phyloP scores from a whole-genome alignment of 2,113 vertebrate genomes.

The Pampusana beccarii region DNA sequence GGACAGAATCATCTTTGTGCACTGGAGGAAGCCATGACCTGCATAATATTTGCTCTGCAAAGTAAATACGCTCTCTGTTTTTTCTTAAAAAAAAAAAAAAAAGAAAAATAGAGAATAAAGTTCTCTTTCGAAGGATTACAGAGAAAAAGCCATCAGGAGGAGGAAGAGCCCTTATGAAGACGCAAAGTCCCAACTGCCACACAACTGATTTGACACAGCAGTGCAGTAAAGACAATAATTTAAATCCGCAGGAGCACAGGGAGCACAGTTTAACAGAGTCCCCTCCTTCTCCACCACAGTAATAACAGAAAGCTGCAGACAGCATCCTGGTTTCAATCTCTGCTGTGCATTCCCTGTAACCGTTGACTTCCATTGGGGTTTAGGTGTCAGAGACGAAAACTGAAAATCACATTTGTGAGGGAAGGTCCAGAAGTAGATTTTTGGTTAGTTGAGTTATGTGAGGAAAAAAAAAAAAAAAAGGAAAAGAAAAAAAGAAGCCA shows the following conservation, averaged over 20 bases:
- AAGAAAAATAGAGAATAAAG: not conserved
- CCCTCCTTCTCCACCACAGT: not conserved
- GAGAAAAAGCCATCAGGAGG: not conserved
- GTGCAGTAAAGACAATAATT: not conserved
- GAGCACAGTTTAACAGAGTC: not conserved
- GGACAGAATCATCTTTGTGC: not conserved
- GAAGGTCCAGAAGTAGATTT: not conserved
- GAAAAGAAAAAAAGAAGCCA: not conserved
- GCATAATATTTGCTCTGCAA: conserved; percentile 13
- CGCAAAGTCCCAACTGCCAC: not conserved
- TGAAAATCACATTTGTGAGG: not conserved
- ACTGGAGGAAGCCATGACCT: not conserved
- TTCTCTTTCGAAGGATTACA: not conserved
- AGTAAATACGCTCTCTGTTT: not conserved
- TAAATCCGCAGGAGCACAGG: not conserved
- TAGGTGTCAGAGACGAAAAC: not conserved
- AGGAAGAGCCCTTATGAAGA: not conserved
- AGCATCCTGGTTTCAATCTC: not conserved
- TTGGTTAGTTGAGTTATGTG: not conserved
- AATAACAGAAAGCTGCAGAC: not conserved
- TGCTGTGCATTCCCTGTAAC: not conserved
- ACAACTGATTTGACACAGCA: not conserved
- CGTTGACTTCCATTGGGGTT: not conserved
- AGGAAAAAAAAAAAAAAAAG: too few relatives aligned
- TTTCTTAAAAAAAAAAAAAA: not conserved